Evolutionary conservation across 2,888 invertebrate species (phyloP), one percentile per base, ranked within the genome.

Genomic region (Dyspetes luteomarginatus): DNA sequence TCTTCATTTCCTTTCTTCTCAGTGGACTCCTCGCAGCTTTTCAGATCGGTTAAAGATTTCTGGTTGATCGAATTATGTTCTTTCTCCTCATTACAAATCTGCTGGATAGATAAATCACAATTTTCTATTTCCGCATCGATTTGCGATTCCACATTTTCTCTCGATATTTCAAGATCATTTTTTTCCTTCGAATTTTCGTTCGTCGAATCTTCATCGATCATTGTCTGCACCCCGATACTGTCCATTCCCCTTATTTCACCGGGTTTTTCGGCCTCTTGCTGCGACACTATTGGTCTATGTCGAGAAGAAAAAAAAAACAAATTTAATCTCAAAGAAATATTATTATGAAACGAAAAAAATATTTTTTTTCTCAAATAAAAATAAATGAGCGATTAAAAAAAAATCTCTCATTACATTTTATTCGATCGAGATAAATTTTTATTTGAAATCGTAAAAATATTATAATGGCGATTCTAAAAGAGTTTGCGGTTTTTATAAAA

Each of bases 161-260:
- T 50, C 2, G 56, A 52, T 36, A 36, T 50, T 52, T 75, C 56
- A 30, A 45, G 19, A 15, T 41, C 45, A 12, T 4, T 15, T 5
- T 15, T 15, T 26, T 64, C 43, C 12, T 71, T 73, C 22, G 4
- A 9, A 0, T 62, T 19, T 9, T 52, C 58, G 43, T 26, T 56
- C 12, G 36, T 19, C 17, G 19, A 41, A 62, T 80, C 78, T 2
- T 78, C 74, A 4, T n/a, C 55, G 22, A 68, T 48, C 19, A 77
- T 55, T 4, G 86, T 85, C 82, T 86, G 86, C 43, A 85, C 81
- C 4, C 83, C 86, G 12, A 84, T 60, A 26, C 84, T 86, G 65
- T 86, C 88, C 82, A 83, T 85, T 17, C 82, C 83, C 74, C 83
- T 73, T 56, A 75, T 75, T 82, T 87, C 85, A 1, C 82, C 84